Percentiles rank a stretch among this genome's conserved stretches.
Evolutionary conservation across 2,797 vertebrate genomes (phyloP).

Genomic region (Hydrophis major): DNA sequence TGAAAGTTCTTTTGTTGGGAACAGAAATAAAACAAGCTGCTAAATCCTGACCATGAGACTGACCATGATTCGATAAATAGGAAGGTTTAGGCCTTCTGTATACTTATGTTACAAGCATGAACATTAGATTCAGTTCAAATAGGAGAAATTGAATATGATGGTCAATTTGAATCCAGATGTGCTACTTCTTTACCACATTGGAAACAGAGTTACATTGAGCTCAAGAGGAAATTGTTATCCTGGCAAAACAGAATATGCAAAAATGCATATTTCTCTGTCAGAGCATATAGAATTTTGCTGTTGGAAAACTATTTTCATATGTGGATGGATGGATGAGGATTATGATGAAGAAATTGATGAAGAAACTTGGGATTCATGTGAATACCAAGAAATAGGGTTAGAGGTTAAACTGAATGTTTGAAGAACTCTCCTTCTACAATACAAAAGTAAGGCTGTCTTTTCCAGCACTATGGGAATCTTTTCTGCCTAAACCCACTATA

Average conservation of each 20-base stretch:
- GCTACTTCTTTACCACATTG: background rate
- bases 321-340: background rate
- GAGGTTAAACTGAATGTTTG: background rate
- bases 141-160: no score
- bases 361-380: background rate
- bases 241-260: background rate
- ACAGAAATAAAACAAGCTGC: background rate
- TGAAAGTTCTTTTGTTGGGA: background rate
- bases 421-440: background rate
- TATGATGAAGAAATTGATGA: background rate
- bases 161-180: background rate
- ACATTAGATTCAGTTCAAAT: background rate
- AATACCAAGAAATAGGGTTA: background rate
- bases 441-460: background rate
- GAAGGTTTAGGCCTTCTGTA: background rate
- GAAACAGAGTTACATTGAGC: background rate
- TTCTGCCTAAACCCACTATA: background rate
- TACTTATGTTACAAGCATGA: background rate
- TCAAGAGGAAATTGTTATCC: background rate
- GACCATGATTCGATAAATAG: background rate
- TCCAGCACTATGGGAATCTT: background rate
- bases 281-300: background rate
- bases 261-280: no score
- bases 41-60: background rate
- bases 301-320: background rate